Base-by-base conservation (phyloP, 2,797 vertebrate genomes). In the Danionella dracula region DNA sequence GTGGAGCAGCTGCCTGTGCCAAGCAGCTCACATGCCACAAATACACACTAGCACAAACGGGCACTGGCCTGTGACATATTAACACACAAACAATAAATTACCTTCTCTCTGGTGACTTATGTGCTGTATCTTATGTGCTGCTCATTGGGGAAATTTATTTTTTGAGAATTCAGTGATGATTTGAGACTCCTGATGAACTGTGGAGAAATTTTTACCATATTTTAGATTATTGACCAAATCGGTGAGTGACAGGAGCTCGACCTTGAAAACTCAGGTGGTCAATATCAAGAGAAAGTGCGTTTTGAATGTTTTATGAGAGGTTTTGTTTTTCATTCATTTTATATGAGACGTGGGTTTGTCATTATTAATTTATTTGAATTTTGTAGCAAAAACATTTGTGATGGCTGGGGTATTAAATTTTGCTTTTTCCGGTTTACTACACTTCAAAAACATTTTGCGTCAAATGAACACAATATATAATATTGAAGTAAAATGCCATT, bases 51-150 rank as follows among this genome's bases (percentile, higher is more conserved):
- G 94, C 91, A 94, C 91, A 89, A 92, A 93, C 88, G 88, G 78
- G 86, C 90, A 82, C 87, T 94, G 91, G 89, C 89, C 93, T 95
- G 93, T 96, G 92, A 96, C 94, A 92, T 96, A 97, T 97, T 96
- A 98, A 96, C 89, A 83, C 89, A 87, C 85, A 90, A 86, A 91
- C 94, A 96, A 97, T 95, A 95, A 94, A 97, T 96, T 91, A 94
- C 91, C 88, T 83, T 76, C 50, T 74, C 46, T 70, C 85, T 93
- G 91, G 94, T 93, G 93, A 96, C 78, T 87, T 86, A 87, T 92
- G 92, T 93, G 93, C 93, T 92, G 91, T 92, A 91, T 92, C 92
- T 90, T 85, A 87, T 84, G 82, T 79, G 81, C 92, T 82, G 85
- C 87, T 92, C 87, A 83, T 85, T 87, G 84, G 63, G 46, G 63